Conservation (phyloP, 2,113 vertebrate species). For the Lycaon pictus region DNA sequence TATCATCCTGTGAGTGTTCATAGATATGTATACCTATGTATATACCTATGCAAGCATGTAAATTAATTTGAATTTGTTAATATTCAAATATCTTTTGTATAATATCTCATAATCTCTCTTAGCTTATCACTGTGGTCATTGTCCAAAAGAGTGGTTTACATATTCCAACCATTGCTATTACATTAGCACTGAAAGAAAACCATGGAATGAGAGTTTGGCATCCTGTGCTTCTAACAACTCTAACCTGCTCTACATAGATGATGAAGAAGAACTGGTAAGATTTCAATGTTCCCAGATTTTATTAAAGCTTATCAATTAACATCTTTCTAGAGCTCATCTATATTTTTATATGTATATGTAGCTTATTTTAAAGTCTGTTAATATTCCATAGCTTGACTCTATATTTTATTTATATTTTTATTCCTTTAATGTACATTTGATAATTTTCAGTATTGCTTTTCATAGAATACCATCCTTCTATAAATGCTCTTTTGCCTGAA, state of each 20-base stretch:
- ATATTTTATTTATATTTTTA: background rate
- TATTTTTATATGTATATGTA: background rate
- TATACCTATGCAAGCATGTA: background rate
- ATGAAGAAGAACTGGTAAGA: constrained; percentile 62
- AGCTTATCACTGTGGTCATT: background rate
- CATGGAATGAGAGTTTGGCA: background rate
- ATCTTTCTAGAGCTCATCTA: background rate
- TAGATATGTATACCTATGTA: background rate
- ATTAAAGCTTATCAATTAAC: background rate
- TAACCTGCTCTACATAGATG: constrained; percentile 6
- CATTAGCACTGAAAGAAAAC: background rate
- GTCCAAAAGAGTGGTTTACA: background rate
- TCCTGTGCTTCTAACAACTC: constrained; percentile 15
- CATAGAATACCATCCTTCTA: background rate
- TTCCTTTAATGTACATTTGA: background rate
- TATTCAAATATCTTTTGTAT: background rate
- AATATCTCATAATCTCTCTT: background rate
- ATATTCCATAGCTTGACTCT: background rate
- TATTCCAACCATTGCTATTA: background rate
- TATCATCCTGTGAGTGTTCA: accelerated
- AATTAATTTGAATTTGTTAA: background rate
- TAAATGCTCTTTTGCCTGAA: background rate
- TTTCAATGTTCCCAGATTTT: background rate
- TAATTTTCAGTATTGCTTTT: background rate
- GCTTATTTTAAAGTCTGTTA: background rate